Conservation (phyloP, 2,888 invertebrate genomes). For the Unio pictorum region DNA sequence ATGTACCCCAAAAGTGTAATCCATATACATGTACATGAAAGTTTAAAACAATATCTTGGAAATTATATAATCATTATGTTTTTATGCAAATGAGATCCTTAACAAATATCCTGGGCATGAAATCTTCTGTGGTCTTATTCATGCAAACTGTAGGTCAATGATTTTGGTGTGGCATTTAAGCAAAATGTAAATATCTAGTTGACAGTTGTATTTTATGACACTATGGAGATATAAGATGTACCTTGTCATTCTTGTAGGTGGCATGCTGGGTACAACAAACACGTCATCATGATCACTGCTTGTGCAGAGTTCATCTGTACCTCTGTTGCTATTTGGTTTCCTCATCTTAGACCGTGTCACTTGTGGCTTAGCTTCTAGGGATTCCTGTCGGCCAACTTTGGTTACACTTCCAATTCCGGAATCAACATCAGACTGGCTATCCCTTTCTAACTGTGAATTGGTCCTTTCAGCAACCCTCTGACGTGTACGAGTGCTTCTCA, state of each 20-base stretch:
- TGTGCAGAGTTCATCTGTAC: background rate
- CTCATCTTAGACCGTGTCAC: conserved; percentile 21
- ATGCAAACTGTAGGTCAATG: too few relatives aligned
- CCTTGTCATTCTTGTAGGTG: conserved; percentile 21
- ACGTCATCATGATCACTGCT: conserved; percentile 10
- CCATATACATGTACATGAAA: too few relatives aligned
- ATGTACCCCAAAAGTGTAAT: too few relatives aligned
- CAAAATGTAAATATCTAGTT: too few relatives aligned
- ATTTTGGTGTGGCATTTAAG: too few relatives aligned
- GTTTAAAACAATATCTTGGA: too few relatives aligned
- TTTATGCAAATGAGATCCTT: too few relatives aligned
- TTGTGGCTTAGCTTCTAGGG: background rate
- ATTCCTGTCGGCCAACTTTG: background rate
- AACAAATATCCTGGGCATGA: too few relatives aligned
- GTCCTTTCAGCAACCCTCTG: conserved; percentile 4
- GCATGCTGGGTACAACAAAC: conserved; percentile 22
- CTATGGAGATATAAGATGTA: background rate
- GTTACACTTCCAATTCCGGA: conserved; percentile 13
- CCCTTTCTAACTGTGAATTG: conserved; percentile 4
- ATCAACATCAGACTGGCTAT: conserved; percentile 8
- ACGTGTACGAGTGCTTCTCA: background rate
- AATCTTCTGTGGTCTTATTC: too few relatives aligned
- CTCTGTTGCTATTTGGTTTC: conserved; percentile 1
- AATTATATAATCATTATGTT: too few relatives aligned
- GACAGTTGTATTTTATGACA: too few relatives aligned